A percentile compares a stretch with the other conserved stretches of the same genome.
These are phyloP conservation scores for Todus mexicanus DNA, from an alignment of 2,797 vertebrate genomes.

Conservation along the genomic window DNA sequence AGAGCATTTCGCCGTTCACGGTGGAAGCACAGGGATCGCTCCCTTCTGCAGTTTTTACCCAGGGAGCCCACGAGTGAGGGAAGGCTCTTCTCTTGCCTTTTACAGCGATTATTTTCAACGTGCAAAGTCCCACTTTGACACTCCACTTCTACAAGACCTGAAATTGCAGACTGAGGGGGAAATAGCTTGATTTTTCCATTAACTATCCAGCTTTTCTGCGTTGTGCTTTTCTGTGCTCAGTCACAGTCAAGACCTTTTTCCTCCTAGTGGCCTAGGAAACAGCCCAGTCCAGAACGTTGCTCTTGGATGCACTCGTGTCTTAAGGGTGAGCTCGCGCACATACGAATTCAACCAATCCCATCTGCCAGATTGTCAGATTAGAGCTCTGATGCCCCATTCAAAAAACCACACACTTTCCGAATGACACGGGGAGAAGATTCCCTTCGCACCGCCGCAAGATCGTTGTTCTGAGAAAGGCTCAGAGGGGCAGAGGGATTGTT, in stretches of 20 bases:
- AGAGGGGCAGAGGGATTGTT: neutral
- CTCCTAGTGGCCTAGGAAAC: neutral
- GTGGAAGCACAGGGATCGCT: accelerated
- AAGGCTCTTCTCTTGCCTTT: neutral
- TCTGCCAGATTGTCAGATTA: neutral
- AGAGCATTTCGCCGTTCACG: accelerated
- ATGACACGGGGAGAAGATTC: neutral
- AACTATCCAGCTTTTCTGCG: neutral
- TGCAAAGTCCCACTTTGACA: neutral
- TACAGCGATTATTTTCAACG: neutral
- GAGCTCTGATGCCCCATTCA: neutral
- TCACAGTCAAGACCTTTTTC: neutral
- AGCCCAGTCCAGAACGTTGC: neutral
- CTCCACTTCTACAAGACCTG: neutral
- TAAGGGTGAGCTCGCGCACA: neutral
- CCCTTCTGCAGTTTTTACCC: neutral
- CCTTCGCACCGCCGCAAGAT: neutral
- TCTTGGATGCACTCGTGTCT: neutral
- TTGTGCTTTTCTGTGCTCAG: neutral
- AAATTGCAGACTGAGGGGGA: neutral
- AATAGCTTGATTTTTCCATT: neutral
- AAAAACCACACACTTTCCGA: neutral
- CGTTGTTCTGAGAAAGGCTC: neutral
- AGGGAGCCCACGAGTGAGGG: neutral
- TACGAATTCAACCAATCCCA: neutral